Base-by-base conservation (phyloP, 53 echinoderm and acorn worm genomes). In the Stichopus horrens region DNA sequence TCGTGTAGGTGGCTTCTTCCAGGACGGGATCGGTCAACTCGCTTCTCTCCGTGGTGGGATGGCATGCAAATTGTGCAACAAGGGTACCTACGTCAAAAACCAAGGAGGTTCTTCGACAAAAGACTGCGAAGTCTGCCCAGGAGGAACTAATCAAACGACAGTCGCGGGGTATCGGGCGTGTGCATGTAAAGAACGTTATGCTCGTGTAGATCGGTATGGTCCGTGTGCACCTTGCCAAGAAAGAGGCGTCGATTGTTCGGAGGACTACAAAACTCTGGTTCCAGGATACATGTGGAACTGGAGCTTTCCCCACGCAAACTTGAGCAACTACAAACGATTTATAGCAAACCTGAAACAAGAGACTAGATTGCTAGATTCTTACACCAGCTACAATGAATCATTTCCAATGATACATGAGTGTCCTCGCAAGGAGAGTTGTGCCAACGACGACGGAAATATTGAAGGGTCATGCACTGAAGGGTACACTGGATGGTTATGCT, bases 401-500 rank as follows among this genome's bases (percentile, higher is more conserved):
- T 52, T 85, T 66, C 85, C 85, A 18, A 23, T 52, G 13, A 58
- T 16, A 37, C 66, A 65, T 67, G 5, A 20, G 58, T 85, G 85
- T 85, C 85, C 85, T 3, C 53, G 85, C 63, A 5, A 11, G 8
- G 85, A 85, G 23, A 85, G 85, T 75, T 86, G 86, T 55, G 37
- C 9, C 10, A 87, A 87, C 54, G 53, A 74, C 5, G 22, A 19
- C 4, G 87, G 56, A 0, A 56, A 5, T 1, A 73, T 87, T 9
- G 56, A 74, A 75, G 75, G 74, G 52, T 18, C 21, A 20, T 87
- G 87, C 14, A 23, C n/a, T 54, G 19, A 53, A 21, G 87, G 87
- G 8, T 87, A 87, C 58, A 53, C 4, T 9, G 87, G 87, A 74
- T 87, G 87, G 87, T 53, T 87, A 16, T 87, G 87, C 74, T 55